These are phyloP conservation scores for Leiothrix lutea DNA, from an alignment of 2,113 vertebrate genomes.

Conservation along the genomic window DNA sequence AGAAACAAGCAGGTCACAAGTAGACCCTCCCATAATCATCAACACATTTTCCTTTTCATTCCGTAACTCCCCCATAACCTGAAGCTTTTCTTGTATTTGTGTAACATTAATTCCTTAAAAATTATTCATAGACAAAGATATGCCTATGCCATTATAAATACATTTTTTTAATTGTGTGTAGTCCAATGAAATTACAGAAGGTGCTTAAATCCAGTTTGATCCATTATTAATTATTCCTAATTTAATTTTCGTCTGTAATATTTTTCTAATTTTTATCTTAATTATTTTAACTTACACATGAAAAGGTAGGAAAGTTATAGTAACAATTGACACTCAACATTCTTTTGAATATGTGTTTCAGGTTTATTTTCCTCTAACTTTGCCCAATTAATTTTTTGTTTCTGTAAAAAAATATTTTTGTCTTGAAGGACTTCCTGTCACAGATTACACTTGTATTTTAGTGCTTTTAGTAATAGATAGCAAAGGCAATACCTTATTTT, in stretches of 20 bases:
- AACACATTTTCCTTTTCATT: constrained; percentile 6
- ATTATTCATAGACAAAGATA: neutral
- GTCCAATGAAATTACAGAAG: neutral
- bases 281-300: neutral
- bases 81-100: neutral
- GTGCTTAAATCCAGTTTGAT: neutral
- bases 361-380: neutral
- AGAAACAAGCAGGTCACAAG: neutral
- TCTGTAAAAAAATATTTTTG: neutral
- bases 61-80: neutral
- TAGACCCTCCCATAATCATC: neutral
- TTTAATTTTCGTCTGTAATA: neutral
- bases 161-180: neutral
- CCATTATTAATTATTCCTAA: neutral
- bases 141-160: neutral
- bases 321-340: neutral
- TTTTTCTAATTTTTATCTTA: neutral
- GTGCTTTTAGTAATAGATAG: neutral
- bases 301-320: neutral
- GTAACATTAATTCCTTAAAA: neutral
- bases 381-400: neutral
- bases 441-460: neutral
- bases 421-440: neutral
- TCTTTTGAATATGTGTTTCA: neutral
- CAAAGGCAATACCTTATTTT: neutral